These are phyloP conservation scores for Poecilia gillii DNA, from an alignment of 2,797 vertebrate species.

Conservation along the genomic window DNA sequence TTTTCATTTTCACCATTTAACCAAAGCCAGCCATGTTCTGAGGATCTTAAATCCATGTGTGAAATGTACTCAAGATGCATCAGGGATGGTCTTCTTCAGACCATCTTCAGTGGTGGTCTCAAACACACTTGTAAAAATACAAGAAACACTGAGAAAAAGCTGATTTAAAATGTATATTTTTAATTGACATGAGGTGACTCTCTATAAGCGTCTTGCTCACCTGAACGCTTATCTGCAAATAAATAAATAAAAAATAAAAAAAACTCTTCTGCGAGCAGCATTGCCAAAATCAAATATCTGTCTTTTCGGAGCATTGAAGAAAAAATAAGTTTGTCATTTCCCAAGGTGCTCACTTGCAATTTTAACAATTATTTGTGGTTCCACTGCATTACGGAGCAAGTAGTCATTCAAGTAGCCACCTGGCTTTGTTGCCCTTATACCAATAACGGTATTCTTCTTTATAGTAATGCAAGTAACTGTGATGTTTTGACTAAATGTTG, in stretches of 20 bases:
- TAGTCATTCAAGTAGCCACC: too few relatives aligned
- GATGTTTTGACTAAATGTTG: not conserved
- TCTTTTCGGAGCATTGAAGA: not conserved
- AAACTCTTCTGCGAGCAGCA: not conserved
- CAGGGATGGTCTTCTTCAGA: not conserved
- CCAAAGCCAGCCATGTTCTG: not conserved
- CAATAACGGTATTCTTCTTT: not conserved
- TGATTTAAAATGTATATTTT: not conserved
- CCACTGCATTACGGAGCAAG: not conserved
- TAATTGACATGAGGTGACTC: not conserved
- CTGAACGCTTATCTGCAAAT: not conserved
- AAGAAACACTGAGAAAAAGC: not conserved
- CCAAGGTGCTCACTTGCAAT: not conserved
- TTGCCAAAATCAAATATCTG: not conserved
- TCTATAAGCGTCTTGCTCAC: not conserved
- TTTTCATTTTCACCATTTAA: not conserved
- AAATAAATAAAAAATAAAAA: not conserved
- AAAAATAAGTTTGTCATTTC: not conserved
- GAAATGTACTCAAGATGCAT: not conserved
- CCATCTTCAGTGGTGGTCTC: not conserved
- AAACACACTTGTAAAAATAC: not conserved
- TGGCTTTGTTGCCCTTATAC: not conserved
- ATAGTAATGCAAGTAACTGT: not conserved
- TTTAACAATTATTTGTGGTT: not conserved
- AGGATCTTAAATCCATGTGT: not conserved